Evolutionary conservation across 1,140 invertebrate genomes (phyloP).

Genomic region (Venustaconcha ellipsiformis): DNA sequence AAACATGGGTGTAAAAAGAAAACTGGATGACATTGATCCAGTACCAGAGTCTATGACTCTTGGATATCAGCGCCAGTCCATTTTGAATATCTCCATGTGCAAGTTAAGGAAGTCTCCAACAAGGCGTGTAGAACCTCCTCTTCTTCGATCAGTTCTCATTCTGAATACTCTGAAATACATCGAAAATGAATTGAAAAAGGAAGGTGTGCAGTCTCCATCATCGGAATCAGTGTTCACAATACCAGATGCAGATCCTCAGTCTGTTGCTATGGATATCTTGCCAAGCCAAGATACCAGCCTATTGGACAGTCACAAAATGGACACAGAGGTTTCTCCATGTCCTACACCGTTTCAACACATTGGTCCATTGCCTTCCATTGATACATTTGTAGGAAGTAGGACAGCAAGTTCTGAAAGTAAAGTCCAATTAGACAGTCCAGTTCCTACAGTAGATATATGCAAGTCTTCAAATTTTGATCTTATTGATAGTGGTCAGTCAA

Average conservation of each 20-base stretch:
- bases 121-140: conserved; percentile 78
- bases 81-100: conserved; percentile 92
- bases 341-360: neutral
- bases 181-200: conserved; percentile 89
- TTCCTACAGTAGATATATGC: conserved; percentile 5
- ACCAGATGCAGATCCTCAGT: conserved; percentile 24
- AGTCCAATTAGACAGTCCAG: conserved; percentile 4
- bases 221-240: conserved; percentile 41
- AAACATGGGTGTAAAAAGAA: conserved; percentile 46
- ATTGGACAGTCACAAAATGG: neutral
- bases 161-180: conserved; percentile 93
- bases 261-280: conserved; percentile 24
- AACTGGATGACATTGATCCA: conserved; percentile 46
- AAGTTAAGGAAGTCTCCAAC: conserved; percentile 81
- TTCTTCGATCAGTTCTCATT: conserved; percentile 93
- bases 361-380: conserved; percentile 45
- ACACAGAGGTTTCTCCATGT: neutral
- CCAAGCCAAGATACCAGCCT: conserved; percentile 3
- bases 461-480: conserved; percentile 10
- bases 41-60: conserved; percentile 29
- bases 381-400: conserved; percentile 40
- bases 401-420: conserved; percentile 5
- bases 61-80: conserved; percentile 79
- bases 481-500: conserved; percentile 11
- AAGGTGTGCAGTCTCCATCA: conserved; percentile 70